Conservation (phyloP, 2,888 invertebrate species). For the Physocephala rufipes region DNA sequence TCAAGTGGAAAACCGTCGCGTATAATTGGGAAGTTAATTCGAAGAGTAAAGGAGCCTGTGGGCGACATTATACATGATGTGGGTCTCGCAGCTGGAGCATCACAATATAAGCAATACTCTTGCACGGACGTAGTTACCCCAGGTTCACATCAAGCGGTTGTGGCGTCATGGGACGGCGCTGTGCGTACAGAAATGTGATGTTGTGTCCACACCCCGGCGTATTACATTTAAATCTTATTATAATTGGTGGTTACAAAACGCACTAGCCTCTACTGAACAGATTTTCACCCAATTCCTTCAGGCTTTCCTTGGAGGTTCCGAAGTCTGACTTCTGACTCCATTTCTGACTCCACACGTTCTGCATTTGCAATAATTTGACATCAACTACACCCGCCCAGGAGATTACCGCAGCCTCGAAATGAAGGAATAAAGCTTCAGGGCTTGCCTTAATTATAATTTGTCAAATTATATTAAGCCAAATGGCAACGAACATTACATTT, state of each 20-base stretch:
- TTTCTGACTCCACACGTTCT: neutral
- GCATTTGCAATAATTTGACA: slow-evolving; percentile 14
- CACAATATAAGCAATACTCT: neutral
- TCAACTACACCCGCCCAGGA: neutral
- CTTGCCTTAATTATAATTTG: no score
- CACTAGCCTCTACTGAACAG: neutral
- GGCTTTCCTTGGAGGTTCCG: neutral
- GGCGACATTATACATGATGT: no score
- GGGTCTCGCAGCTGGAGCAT: neutral
- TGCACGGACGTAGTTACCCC: neutral
- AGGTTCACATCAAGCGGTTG: neutral
- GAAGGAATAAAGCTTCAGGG: neutral
- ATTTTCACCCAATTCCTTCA: neutral
- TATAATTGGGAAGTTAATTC: slow-evolving; percentile 3
- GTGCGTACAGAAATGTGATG: slow-evolving; percentile 1
- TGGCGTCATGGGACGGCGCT: neutral
- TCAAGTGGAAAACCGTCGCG: slow-evolving; percentile 35
- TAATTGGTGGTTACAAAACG: slow-evolving; percentile 34
- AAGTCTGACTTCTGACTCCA: slow-evolving; percentile 9
- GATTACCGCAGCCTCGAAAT: neutral
- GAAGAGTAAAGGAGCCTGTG: neutral
- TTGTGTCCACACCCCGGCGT: slow-evolving; percentile 11
- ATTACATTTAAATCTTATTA: slow-evolving; percentile 31
- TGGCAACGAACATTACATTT: no score
- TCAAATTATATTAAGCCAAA: no score